Conservation (phyloP, 1,140 invertebrate genomes). For the Drosophila carrolli region DNA sequence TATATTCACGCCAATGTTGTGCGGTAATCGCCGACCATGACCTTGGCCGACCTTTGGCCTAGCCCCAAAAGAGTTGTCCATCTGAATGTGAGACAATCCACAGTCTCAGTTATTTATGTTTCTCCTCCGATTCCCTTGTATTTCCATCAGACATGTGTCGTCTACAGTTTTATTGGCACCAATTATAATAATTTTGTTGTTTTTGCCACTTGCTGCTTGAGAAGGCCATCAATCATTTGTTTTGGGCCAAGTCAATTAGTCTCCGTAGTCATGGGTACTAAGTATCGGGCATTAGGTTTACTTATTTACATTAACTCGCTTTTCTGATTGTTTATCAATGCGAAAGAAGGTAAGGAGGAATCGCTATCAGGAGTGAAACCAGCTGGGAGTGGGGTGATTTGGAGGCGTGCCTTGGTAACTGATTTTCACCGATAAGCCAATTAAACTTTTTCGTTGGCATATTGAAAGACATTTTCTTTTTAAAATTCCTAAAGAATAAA, state of each 20-base stretch:
- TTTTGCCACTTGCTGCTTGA: slow-evolving; percentile 9
- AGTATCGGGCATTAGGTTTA: slow-evolving; percentile 38
- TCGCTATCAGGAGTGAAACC: neutral
- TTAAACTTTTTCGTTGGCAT: slow-evolving; percentile 10
- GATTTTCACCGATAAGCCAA: slow-evolving; percentile 32
- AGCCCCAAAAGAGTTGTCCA: slow-evolving; percentile 32
- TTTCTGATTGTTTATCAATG: slow-evolving; percentile 51
- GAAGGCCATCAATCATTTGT: slow-evolving; percentile 66
- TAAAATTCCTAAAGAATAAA: neutral
- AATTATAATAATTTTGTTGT: slow-evolving; percentile 53
- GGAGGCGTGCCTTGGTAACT: slow-evolving; percentile 19
- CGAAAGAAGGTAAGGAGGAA: neutral
- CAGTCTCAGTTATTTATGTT: slow-evolving; percentile 7
- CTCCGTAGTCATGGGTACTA: slow-evolving; percentile 60
- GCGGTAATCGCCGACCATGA: slow-evolving; percentile 51
- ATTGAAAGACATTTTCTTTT: neutral
- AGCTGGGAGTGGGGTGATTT: slow-evolving; percentile 10
- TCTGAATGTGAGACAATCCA: slow-evolving; percentile 4
- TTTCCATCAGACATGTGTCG: slow-evolving; percentile 61
- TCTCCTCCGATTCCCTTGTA: slow-evolving; percentile 13
- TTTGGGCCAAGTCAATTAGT: slow-evolving; percentile 57
- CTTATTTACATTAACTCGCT: slow-evolving; percentile 64
- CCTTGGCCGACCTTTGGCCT: slow-evolving; percentile 63
- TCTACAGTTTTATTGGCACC: slow-evolving; percentile 72
- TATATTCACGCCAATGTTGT: slow-evolving; percentile 15